Conservation (phyloP, 2,797 vertebrate genomes). For the Scolopax rusticola region DNA sequence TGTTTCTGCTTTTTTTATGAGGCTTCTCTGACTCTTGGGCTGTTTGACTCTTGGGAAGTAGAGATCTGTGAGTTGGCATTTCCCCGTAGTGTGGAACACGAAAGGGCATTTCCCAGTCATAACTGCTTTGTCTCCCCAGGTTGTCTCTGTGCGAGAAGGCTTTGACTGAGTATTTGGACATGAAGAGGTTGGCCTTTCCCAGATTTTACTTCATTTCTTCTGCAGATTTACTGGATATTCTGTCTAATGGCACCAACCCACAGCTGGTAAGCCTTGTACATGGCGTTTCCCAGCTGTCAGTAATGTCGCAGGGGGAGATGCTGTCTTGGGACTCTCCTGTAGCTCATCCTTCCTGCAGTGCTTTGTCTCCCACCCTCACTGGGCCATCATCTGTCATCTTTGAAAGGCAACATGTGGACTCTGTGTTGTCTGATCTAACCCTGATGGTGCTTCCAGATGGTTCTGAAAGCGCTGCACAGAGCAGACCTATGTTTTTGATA, state of each 20-base stretch:
- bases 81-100: accelerated
- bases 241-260: slow-evolving; percentile 94
- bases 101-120: neutral
- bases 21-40: neutral
- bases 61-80: neutral
- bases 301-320: neutral
- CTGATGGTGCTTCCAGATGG: neutral
- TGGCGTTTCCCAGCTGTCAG: neutral
- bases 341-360: neutral
- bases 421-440: neutral
- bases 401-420: neutral
- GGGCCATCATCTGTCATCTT: neutral
- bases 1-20: neutral
- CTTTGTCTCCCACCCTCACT: neutral
- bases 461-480: neutral
- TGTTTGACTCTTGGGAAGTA: neutral
- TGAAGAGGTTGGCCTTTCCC: slow-evolving; percentile 93
- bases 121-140: slow-evolving; percentile 76
- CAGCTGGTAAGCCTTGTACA: slow-evolving; percentile 84
- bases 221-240: slow-evolving; percentile 93
- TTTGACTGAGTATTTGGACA: slow-evolving; percentile 93
- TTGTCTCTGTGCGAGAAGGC: slow-evolving; percentile 95
- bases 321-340: neutral
- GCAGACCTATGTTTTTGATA: neutral
- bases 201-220: slow-evolving; percentile 98